Evolutionary conservation across 2,797 vertebrate species (phyloP).

Genomic region (Nothura maculosa): DNA sequence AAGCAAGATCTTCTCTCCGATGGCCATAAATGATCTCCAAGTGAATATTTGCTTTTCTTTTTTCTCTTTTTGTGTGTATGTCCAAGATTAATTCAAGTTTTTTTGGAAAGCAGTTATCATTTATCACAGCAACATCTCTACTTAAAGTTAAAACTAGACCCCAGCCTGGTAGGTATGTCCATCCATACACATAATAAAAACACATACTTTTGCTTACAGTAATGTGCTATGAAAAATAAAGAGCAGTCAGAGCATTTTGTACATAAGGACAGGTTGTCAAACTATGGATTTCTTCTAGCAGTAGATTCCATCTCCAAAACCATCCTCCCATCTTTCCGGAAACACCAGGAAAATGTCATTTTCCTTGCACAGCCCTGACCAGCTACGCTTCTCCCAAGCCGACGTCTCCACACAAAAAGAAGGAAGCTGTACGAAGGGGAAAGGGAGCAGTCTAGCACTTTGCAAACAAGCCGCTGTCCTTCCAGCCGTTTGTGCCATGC

Average conservation of each 20-base stretch:
- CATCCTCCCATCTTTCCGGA: background rate
- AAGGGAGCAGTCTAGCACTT: constrained; percentile 1
- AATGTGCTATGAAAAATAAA: background rate
- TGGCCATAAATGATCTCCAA: constrained; percentile 11
- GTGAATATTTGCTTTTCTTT: background rate
- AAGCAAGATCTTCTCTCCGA: constrained; percentile 43
- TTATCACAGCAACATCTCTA: constrained; percentile 51
- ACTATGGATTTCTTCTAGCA: background rate
- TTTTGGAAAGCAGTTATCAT: constrained; percentile 34
- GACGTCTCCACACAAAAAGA: background rate
- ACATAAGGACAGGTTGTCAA: background rate
- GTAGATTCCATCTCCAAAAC: background rate
- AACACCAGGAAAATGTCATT: background rate
- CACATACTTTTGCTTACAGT: background rate
- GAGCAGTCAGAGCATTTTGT: background rate
- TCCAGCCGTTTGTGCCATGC: background rate
- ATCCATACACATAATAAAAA: constrained; percentile 6
- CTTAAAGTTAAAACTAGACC: background rate
- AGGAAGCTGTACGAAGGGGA: background rate
- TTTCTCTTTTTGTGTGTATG: background rate
- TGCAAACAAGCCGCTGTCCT: constrained; percentile 18
- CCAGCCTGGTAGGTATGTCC: background rate
- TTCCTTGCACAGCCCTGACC: background rate
- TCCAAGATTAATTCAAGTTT: constrained; percentile 4
- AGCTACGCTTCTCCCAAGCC: background rate